Evolutionary conservation across 2,888 invertebrate genomes (phyloP), one percentile per base, ranked within the genome.

Genomic region (Leptinotarsa peninsularis): DNA sequence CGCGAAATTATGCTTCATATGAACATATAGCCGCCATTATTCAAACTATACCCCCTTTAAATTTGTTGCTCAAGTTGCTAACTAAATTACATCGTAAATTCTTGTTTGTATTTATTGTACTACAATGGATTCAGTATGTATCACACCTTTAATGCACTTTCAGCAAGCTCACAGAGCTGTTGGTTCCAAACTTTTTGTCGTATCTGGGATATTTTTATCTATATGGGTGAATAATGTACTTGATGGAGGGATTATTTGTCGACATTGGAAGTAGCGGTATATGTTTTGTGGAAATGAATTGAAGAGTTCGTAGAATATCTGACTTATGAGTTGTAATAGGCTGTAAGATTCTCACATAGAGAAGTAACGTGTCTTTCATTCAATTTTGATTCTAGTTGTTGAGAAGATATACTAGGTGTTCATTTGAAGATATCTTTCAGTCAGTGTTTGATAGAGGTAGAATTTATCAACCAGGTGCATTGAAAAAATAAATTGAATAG

Each of bases 51-150:
- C 81, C 81, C 81, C 81, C 82, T 81, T 83, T 81, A 82, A 83
- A 83, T 81, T 83, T 83, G 83, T 83, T 82, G 81, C 83, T 80
- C 81, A 83, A 83, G 79, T 83, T 83, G 79, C 81, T 80, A 80
- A 83, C 83, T 82, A 83, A 81, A 83, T 83, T 82, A 83, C 80
- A 79, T 83, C 82, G 79, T 83, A 83, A 83, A 83, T 83, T 82
- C 83, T 82, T 83, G 83, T 83, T 82, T 82, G 81, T 83, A 83
- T 82, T 83, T 83, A 83, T 83, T 79, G 82, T 78, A 75, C 75
- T 76, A 80, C 80, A 76, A 81, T 81, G 78, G 80, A 81, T 80
- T 79, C 80, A 73, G 78, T 78, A 80, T 81, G 80, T 80, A 81
- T 79, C 78, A 78, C 33, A 63, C 63, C 63, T 63, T n/a, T 63